Base-by-base conservation (phyloP, 2,888 invertebrate genomes). In the Auanema freiburgensis region DNA sequence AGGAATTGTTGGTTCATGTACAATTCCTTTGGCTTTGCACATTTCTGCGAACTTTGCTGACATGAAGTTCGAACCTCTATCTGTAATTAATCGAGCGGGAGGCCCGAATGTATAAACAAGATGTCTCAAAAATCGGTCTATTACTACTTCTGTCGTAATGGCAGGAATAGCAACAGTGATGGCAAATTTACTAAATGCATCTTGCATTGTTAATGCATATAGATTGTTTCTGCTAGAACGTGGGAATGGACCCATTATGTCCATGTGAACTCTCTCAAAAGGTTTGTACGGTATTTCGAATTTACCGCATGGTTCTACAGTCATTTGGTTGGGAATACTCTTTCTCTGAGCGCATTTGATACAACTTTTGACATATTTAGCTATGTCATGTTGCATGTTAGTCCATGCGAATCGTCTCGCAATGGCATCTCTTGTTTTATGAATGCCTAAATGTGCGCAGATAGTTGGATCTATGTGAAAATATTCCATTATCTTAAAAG, bases 211-310 rank as follows among this genome's bases (percentile, higher is more conserved):
- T 5, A 68, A 41, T 12, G 65, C 52, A 25, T 57, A 64, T 43
- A 33, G 18, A 25, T 70, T 59, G 21, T 63, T 67, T 42, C 49
- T 24, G 1, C 44, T 12, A 1, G 68, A 66, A 12, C 43, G 14
- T 11, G 65, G 67, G 0, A 71, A 43, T 11, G 65, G 65, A 41
- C 71, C 71, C 11, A 57, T 18, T 2, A 65, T 41, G 49, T 71
- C 69, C 16, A 57, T 52, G 43, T 69, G 64, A 3, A 66, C 40
- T 25, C 63, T 21, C 33, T 60, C 42, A 46, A 63, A 68, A 41
- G 70, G 70, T 23, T 24, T n/a, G 1, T 14, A 14, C 0, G 51
- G n/a, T 10, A 5, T 1, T 18, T 58, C 49, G 16, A 68, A 16
- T 21, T 44, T 21, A 42, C 51, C 56, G 11, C 63, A 16, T 6